Percentiles rank a stretch among this genome's conserved stretches.
phyloP scores from a whole-genome alignment of 2,113 vertebrate genomes.

The Budorcas taxicolor region DNA sequence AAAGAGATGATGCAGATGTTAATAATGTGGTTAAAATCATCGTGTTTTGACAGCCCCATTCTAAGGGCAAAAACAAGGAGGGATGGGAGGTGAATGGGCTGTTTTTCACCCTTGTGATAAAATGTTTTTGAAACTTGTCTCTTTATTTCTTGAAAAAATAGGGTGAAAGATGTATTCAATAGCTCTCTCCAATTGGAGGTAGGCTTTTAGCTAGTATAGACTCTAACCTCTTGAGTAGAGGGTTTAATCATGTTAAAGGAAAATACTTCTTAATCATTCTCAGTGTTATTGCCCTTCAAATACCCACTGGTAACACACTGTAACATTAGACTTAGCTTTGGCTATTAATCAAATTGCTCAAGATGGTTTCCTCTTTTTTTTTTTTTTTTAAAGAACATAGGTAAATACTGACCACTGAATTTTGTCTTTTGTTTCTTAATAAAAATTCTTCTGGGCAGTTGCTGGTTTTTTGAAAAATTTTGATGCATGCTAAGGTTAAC shows the following conservation, averaged over 20 bases:
- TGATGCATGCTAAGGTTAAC: not conserved
- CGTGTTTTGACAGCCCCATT: constrained; percentile 36
- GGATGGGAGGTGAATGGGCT: not conserved
- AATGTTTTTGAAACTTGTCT: not conserved
- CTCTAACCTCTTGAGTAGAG: constrained; percentile 19
- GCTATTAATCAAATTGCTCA: not conserved
- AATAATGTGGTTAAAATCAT: constrained; percentile 54
- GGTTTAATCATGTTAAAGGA: constrained; percentile 26
- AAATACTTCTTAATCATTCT: constrained; percentile 25
- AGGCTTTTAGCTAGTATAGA: not conserved
- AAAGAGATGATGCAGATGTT: constrained; percentile 51
- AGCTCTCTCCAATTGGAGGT: not conserved
- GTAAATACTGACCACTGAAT: not conserved
- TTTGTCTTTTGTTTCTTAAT: not conserved
- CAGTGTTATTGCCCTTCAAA: not conserved
- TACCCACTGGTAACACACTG: not conserved
- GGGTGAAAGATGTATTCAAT: constrained; percentile 22
- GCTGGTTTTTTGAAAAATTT: not conserved
- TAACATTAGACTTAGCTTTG: not conserved
- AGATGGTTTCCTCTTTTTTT: not conserved
- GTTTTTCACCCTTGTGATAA: constrained; percentile 8
- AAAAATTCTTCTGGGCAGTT: constrained; percentile 20
- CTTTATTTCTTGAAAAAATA: constrained; percentile 45
- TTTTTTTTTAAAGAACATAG: not conserved
- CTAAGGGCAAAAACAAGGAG: constrained; percentile 19